Percentiles rank a stretch among this genome's conserved stretches.
Evolutionary conservation across 2,113 vertebrate species (phyloP).

Genomic region (Neodon shergylaensis): DNA sequence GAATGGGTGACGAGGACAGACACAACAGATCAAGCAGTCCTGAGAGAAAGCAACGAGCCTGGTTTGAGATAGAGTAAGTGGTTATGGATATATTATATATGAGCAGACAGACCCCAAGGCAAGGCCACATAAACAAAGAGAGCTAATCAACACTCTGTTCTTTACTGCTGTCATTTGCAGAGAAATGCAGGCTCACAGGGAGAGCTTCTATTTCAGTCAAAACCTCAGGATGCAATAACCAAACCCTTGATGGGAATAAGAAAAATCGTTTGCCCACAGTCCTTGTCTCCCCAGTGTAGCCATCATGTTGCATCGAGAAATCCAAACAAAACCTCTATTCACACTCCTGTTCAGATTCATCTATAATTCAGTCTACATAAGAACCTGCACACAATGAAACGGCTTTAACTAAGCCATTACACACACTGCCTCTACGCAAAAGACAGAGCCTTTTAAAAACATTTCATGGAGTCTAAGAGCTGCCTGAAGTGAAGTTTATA

Average conservation of each 20-base stretch:
- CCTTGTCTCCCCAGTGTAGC: background rate
- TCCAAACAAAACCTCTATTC: background rate
- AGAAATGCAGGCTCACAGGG: background rate
- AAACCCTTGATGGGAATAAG: background rate
- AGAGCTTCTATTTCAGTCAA: background rate
- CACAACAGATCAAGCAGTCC: background rate
- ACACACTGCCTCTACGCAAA: constrained; percentile 1
- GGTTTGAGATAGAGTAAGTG: background rate
- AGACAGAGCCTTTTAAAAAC: background rate
- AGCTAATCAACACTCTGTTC: no score
- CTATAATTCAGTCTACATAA: constrained; percentile 32
- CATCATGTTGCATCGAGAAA: constrained; percentile 26
- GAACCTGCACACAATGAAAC: constrained; percentile 54
- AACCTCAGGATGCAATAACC: background rate
- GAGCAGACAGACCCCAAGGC: background rate
- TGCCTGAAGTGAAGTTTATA: background rate
- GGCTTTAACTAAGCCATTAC: constrained; percentile 16
- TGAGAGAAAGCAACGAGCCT: background rate
- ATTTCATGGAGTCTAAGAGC: background rate
- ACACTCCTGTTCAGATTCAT: constrained; percentile 24
- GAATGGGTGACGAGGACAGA: background rate
- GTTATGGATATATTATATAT: background rate
- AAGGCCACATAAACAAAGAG: background rate
- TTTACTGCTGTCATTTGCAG: background rate
- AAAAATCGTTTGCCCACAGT: constrained; percentile 43